Conservation (phyloP, 1,140 invertebrate species). For the Popillia japonica region DNA sequence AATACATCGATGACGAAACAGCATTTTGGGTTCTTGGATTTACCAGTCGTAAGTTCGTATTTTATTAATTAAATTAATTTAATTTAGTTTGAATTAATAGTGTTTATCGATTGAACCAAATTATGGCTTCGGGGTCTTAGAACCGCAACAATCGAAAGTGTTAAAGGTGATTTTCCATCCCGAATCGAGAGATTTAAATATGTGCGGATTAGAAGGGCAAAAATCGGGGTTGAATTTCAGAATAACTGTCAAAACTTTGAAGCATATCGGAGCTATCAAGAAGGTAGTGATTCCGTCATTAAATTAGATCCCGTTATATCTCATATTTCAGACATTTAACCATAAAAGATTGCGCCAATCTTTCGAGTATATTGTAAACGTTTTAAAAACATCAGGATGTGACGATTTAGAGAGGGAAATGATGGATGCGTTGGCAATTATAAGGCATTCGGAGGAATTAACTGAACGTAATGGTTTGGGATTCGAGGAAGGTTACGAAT, state of each 20-base stretch:
- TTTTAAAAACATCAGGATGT: not conserved
- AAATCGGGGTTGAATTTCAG: constrained; percentile 42
- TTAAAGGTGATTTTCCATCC: constrained; percentile 47
- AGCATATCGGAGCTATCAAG: constrained; percentile 44
- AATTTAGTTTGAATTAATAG: constrained; percentile 39
- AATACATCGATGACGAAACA: constrained; percentile 48
- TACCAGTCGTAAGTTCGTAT: constrained; percentile 48
- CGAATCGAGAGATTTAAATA: constrained; percentile 45
- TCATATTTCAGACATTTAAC: constrained; percentile 9
- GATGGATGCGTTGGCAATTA: constrained; percentile 6
- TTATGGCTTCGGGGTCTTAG: constrained; percentile 50
- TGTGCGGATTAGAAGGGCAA: not conserved
- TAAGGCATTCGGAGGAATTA: constrained; percentile 17
- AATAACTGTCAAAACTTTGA: constrained; percentile 45
- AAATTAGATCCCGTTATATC: no score
- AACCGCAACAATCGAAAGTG: constrained; percentile 44
- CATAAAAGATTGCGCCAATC: not conserved
- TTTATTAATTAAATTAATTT: not conserved
- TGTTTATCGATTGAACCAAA: constrained; percentile 48
- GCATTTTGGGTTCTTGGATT: constrained; percentile 50
- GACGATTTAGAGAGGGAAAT: constrained; percentile 28
- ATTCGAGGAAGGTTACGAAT: not conserved
- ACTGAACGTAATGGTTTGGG: not conserved
- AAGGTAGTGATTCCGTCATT: no score
- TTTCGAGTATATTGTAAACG: not conserved